These are phyloP conservation scores for Drosophila aldrichi DNA, from an alignment of 2,888 invertebrate genomes.

Conservation along the genomic window DNA sequence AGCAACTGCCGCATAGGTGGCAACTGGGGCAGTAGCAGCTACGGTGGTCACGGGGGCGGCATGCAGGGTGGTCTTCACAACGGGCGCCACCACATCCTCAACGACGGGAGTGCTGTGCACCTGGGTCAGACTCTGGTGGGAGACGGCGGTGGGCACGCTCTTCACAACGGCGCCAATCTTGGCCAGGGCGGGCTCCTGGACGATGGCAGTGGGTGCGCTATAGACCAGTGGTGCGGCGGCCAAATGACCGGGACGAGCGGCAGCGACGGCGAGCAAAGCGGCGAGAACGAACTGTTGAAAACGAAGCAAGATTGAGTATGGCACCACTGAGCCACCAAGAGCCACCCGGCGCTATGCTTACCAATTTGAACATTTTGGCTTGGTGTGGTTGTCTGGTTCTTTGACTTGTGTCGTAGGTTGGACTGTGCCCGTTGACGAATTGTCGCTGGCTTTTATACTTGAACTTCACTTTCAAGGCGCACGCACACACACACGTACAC, in stretches of 20 bases:
- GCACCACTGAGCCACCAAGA: background rate
- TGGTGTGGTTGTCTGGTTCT: constrained; percentile 64
- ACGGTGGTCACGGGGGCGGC: constrained; percentile 44
- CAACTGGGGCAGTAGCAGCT: constrained; percentile 22
- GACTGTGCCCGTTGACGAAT: constrained; percentile 62
- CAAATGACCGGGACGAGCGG: constrained; percentile 81
- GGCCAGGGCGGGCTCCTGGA: constrained; percentile 80
- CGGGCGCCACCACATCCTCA: constrained; percentile 81
- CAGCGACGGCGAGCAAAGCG: constrained; percentile 82
- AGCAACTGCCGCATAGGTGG: constrained; percentile 38
- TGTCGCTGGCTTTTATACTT: constrained; percentile 79
- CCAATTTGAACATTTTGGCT: constrained; percentile 84
- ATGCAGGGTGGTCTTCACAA: constrained; percentile 75
- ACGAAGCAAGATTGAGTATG: background rate
- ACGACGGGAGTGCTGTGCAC: constrained; percentile 84
- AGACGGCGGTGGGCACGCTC: constrained; percentile 86
- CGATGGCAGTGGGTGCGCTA: constrained; percentile 61
- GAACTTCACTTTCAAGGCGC: constrained; percentile 66
- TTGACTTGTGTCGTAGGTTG: constrained; percentile 75
- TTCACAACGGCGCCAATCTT: constrained; percentile 83
- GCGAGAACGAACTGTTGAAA: constrained; percentile 76
- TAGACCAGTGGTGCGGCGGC: constrained; percentile 62
- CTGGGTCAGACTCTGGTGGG: constrained; percentile 86
- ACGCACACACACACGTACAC: constrained; percentile 21
- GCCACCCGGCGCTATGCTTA: constrained; percentile 56